Evolutionary conservation across 2,113 vertebrate species (phyloP), one percentile per base, ranked within the genome.

Genomic region (Platysternon megacephalum): DNA sequence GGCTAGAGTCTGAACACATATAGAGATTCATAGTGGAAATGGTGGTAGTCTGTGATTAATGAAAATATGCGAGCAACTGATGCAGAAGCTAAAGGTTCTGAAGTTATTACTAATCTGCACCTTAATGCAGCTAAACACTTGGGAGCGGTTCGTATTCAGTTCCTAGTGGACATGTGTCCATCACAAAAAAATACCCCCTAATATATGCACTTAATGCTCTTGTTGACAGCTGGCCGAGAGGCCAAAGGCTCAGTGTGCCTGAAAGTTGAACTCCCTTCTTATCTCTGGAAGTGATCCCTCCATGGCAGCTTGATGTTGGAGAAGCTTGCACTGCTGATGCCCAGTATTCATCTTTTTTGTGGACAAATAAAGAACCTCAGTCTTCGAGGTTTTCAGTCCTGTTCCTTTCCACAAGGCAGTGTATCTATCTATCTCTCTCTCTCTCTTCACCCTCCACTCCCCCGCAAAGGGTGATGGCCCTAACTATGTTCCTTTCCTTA

Each of bases 21-120:
- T 2, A 65, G 3, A 65, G 32, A 65, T 16, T 65, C 61, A 65
- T 35, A 68, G 8, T n/a, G 35, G 35, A 29, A 39, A 11, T 78
- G 7, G 80, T 29, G 0, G 0, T 84, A 56, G 83, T n/a, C 74
- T 83, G 48, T 39, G 61, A 4, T 0, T 44, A 13, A 0, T 53
- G 24, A 49, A 87, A 55, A 39, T 44, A 49, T 4, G 86, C 46
- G 13, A 76, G 24, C 72, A 44, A 44, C 42, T 44, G 72, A 76
- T 76, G 42, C 44, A 72, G 55, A 46, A 85, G 7, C 42, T 55
- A n/a, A 52, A 56, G 52, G 19, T 46, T 39, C 5, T 48, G 13
- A 84, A 91, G 78, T 85, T 29, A 9, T 91, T 19, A 44, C 17
- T 76, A 26, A 19, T 44, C 11, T 86, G 0, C 53, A 85, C 29